phyloP scores from a whole-genome alignment of 2,888 invertebrate species.

The Lycia hirtaria region DNA sequence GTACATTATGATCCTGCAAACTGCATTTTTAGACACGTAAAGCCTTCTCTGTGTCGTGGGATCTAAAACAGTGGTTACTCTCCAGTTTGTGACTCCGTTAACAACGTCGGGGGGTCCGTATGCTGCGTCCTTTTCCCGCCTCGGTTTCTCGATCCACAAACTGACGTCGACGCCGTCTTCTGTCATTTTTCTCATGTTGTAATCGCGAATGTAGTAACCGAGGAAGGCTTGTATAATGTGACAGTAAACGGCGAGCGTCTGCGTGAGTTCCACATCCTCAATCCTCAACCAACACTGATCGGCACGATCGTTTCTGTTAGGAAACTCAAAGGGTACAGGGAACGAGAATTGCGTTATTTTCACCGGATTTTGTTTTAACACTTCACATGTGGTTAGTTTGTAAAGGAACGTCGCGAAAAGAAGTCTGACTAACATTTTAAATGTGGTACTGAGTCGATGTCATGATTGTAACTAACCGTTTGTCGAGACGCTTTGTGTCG shows the following conservation, averaged over 20 bases:
- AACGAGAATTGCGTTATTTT: slow-evolving; percentile 56
- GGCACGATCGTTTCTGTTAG: slow-evolving; percentile 73
- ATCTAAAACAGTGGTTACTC: slow-evolving; percentile 67
- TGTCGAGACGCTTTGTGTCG: slow-evolving; percentile 61
- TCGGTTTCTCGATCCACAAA: slow-evolving; percentile 69
- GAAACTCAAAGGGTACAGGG: slow-evolving; percentile 72
- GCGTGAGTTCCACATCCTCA: slow-evolving; percentile 72
- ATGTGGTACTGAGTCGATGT: slow-evolving; percentile 67
- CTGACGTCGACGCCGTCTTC: slow-evolving; percentile 74
- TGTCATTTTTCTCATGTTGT: slow-evolving; percentile 70
- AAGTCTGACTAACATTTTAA: slow-evolving; percentile 75
- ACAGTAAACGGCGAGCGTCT: slow-evolving; percentile 69
- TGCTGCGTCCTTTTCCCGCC: slow-evolving; percentile 48
- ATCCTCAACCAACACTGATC: slow-evolving; percentile 77
- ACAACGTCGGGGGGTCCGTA: slow-evolving; percentile 48
- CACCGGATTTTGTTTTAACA: slow-evolving; percentile 41
- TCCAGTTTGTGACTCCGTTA: slow-evolving; percentile 66
- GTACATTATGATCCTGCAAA: slow-evolving; percentile 73
- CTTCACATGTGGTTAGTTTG: slow-evolving; percentile 31
- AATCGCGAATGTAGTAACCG: slow-evolving; percentile 66
- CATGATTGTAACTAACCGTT: slow-evolving; percentile 75
- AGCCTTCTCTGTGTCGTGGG: slow-evolving; percentile 65
- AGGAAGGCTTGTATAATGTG: slow-evolving; percentile 67
- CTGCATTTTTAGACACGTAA: slow-evolving; percentile 70
- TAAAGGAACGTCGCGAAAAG: slow-evolving; percentile 49